These are phyloP conservation scores for Echeneis naucrates DNA, from an alignment of 2,797 vertebrate species.

Conservation along the genomic window DNA sequence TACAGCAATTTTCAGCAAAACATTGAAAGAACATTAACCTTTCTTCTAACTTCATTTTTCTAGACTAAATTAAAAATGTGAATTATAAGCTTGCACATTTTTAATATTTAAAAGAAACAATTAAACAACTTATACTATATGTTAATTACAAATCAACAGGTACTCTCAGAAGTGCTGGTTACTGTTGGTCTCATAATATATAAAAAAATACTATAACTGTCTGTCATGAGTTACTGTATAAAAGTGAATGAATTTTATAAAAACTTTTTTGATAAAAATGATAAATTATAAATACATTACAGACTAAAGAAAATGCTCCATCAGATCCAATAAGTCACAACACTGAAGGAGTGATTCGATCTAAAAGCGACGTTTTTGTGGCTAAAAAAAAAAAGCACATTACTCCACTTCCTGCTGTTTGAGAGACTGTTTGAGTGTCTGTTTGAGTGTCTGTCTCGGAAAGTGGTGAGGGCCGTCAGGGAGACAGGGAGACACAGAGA, in stretches of 20 bases:
- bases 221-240: too few relatives aligned
- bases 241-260: background rate
- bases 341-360: constrained; percentile 16
- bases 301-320: constrained; percentile 14
- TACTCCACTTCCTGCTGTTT: constrained; percentile 37
- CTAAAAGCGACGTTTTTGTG: constrained; percentile 18
- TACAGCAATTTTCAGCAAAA: background rate
- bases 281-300: background rate
- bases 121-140: background rate
- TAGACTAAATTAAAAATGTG: background rate
- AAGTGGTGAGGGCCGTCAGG: constrained; percentile 33
- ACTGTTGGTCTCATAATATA: background rate
- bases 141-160: constrained; percentile 15
- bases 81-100: background rate
- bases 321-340: constrained; percentile 25
- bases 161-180: background rate
- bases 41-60: background rate
- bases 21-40: background rate
- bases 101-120: background rate
- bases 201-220: constrained; percentile 5
- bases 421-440: constrained; percentile 39
- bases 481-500: constrained; percentile 48
- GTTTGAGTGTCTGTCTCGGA: constrained; percentile 49
- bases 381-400: constrained; percentile 29
- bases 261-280: background rate